phyloP scores from a whole-genome alignment of 2,888 invertebrate genomes.

The Drosophila antonietae region DNA sequence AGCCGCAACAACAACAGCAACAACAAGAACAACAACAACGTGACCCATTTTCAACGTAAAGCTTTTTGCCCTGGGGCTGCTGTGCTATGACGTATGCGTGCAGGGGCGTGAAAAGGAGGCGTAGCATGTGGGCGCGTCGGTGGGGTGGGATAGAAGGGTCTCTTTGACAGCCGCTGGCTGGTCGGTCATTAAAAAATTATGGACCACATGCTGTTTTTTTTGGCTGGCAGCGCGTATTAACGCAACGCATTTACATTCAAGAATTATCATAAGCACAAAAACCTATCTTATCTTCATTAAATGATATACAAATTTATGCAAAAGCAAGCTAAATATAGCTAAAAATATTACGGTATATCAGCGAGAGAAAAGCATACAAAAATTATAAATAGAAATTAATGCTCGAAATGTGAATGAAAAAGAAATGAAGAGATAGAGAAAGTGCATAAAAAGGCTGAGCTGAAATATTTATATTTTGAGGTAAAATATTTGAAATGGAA shows the following conservation, averaged over 20 bases:
- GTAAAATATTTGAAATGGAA: background rate
- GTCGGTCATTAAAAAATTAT: constrained; percentile 73
- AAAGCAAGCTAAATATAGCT: constrained; percentile 3
- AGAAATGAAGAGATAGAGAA: background rate
- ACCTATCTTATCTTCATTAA: background rate
- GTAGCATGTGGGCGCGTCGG: background rate
- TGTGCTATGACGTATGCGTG: constrained; percentile 69
- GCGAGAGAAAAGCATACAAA: background rate
- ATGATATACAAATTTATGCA: constrained; percentile 2
- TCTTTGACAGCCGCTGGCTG: constrained; percentile 42
- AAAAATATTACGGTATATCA: background rate
- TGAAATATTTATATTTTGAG: too few species aligned
- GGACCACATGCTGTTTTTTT: constrained; percentile 61
- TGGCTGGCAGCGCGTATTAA: constrained; percentile 23
- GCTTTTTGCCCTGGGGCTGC: constrained; percentile 75
- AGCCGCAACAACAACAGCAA: constrained; percentile 31
- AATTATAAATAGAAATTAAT: background rate
- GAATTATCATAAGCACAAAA: constrained; percentile 21
- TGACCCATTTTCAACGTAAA: constrained; percentile 76
- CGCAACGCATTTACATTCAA: constrained; percentile 22
- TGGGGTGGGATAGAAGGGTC: background rate
- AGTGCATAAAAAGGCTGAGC: background rate
- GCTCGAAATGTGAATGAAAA: background rate
- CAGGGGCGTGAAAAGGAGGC: constrained; percentile 1
- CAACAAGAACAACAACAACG: constrained; percentile 44